Conservation (phyloP, 2,797 vertebrate genomes). For the Pseudochaenichthys georgianus region DNA sequence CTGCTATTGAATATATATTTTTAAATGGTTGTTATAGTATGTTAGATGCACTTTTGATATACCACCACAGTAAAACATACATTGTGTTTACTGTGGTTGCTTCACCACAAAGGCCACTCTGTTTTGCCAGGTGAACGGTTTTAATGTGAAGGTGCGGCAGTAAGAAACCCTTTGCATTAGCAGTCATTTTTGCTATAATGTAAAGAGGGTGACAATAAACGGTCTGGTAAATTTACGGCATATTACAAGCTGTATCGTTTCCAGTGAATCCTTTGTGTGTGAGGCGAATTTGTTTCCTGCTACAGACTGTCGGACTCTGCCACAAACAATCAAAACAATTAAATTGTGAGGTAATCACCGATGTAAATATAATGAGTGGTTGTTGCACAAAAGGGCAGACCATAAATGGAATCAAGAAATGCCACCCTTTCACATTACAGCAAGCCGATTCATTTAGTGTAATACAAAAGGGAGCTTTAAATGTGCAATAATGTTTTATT, state of each 20-base stretch:
- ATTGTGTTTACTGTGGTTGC: neutral
- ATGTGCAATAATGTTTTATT: slow-evolving; percentile 14
- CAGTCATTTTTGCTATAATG: neutral
- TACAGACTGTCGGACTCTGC: rapidly evolving
- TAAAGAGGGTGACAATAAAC: neutral
- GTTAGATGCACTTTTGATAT: neutral
- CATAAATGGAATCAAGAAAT: slow-evolving; percentile 1
- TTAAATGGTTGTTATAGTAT: neutral
- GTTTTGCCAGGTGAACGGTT: neutral
- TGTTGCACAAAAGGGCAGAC: neutral
- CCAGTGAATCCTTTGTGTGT: slow-evolving; percentile 3
- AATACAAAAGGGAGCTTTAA: slow-evolving; percentile 16
- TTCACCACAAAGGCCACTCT: neutral
- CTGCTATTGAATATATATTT: neutral
- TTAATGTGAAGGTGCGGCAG: slow-evolving; percentile 1
- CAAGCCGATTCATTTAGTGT: neutral
- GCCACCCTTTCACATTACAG: neutral
- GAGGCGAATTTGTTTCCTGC: neutral
- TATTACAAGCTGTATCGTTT: neutral
- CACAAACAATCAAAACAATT: neutral
- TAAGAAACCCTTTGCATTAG: neutral
- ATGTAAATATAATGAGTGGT: neutral
- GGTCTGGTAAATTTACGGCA: neutral
- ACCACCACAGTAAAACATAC: neutral
- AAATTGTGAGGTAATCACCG: neutral